These are phyloP conservation scores for Drosophila watanabei DNA, from an alignment of 1,140 invertebrate genomes.

Conservation along the genomic window DNA sequence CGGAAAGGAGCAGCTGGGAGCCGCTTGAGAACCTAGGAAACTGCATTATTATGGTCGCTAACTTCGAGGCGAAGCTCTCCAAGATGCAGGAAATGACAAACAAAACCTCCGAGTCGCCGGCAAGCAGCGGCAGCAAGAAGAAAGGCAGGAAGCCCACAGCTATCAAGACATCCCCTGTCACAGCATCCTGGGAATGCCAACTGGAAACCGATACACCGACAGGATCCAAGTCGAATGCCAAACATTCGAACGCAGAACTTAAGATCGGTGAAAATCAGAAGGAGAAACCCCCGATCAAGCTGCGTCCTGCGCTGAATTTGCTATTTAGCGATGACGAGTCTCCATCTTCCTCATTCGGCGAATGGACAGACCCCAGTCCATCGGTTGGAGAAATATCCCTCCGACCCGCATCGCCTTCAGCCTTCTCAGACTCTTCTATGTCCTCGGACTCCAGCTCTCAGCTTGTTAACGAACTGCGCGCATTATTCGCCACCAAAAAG, in stretches of 20 bases:
- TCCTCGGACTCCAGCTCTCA: not conserved
- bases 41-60: constrained; percentile 12
- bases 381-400: not conserved
- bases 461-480: not conserved
- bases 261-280: not conserved
- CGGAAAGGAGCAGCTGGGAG: constrained; percentile 41
- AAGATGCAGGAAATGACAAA: no score
- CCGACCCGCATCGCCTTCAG: not conserved
- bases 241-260: not conserved
- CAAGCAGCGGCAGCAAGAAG: not conserved
- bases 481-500: no score
- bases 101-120: not conserved
- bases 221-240: not conserved
- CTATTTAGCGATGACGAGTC: constrained; percentile 1
- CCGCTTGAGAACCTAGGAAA: constrained; percentile 30
- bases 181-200: not conserved
- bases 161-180: not conserved
- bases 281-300: not conserved
- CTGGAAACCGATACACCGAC: not conserved
- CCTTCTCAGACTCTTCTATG: no score
- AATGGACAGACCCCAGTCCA: not conserved
- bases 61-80: constrained; percentile 24
- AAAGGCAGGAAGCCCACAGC: not conserved
- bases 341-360: not conserved
- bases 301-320: not conserved